These are phyloP conservation scores for Zapornia atra DNA, from an alignment of 2,113 vertebrate species.

Conservation along the genomic window DNA sequence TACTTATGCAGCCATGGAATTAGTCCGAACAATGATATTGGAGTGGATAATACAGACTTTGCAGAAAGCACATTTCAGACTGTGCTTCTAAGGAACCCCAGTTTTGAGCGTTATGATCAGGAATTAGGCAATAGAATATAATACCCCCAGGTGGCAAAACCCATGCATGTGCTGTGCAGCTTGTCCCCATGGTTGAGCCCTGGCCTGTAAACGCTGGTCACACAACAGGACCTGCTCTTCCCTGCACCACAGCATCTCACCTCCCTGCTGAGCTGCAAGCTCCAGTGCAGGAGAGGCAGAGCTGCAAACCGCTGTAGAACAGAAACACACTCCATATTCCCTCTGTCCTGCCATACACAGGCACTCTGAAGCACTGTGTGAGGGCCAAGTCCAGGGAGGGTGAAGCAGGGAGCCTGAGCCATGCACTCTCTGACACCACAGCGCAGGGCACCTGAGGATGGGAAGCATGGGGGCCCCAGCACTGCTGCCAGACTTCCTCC, in stretches of 20 bases:
- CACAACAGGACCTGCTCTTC: background rate
- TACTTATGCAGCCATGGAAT: background rate
- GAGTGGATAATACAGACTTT: background rate
- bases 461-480: background rate
- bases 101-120: background rate
- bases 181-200: background rate
- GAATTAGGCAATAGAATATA: background rate
- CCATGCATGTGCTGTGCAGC: rapidly evolving
- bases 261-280: background rate
- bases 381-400: background rate
- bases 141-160: background rate
- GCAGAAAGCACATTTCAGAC: background rate
- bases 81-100: background rate
- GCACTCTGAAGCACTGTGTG: background rate
- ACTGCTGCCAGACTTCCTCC: background rate
- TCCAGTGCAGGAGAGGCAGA: background rate
- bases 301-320: background rate
- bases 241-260: background rate
- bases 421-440: rapidly evolving
- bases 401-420: rapidly evolving
- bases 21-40: background rate
- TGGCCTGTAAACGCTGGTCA: no score
- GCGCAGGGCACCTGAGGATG: background rate
- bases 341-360: background rate
- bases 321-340: background rate